phyloP scores from a whole-genome alignment of 2,797 vertebrate species.

The Chaunax sp. region DNA sequence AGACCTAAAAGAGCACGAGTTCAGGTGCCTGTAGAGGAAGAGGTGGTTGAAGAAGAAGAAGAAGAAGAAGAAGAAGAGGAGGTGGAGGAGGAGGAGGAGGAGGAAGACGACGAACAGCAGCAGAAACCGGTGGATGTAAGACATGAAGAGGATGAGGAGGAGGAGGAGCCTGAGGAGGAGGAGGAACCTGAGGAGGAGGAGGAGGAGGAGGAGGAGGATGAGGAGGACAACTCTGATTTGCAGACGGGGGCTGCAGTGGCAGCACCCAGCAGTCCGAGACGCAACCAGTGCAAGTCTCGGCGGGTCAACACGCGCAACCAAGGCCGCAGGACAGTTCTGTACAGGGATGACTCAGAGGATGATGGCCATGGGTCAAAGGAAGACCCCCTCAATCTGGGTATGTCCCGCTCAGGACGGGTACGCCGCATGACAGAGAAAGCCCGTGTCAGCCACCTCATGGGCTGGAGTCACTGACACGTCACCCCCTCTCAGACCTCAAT shows the following conservation, averaged over 20 bases:
- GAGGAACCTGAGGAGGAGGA: slow-evolving; percentile 58
- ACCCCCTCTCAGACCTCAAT: slow-evolving; percentile 57
- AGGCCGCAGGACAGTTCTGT: slow-evolving; percentile 95
- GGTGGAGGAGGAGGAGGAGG: slow-evolving; percentile 74
- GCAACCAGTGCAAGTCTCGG: slow-evolving; percentile 71
- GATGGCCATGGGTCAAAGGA: slow-evolving; percentile 89
- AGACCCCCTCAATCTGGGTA: slow-evolving; percentile 96
- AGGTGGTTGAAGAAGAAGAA: slow-evolving; percentile 73
- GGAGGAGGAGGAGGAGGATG: slow-evolving; percentile 78
- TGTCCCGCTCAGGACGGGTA: slow-evolving; percentile 95
- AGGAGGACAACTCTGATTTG: slow-evolving; percentile 64
- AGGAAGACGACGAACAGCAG: slow-evolving; percentile 72
- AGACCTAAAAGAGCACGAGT: slow-evolving; percentile 73
- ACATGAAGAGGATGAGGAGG: slow-evolving; percentile 73
- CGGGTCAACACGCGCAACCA: slow-evolving; percentile 96
- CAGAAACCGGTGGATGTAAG: slow-evolving; percentile 56
- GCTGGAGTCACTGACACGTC: slow-evolving; percentile 93
- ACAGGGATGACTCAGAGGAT: slow-evolving; percentile 92
- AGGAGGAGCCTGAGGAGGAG: slow-evolving; percentile 72
- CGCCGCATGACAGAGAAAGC: slow-evolving; percentile 99
- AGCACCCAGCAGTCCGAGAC: slow-evolving; percentile 39
- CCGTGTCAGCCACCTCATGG: slow-evolving; percentile 99
- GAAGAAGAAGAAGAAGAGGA: slow-evolving; percentile 24
- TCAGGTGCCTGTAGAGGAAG: slow-evolving; percentile 77
- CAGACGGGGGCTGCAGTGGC: slow-evolving; percentile 61